Evolutionary conservation across 2,113 vertebrate species (phyloP).

Genomic region (Oncorhynchus masou): DNA sequence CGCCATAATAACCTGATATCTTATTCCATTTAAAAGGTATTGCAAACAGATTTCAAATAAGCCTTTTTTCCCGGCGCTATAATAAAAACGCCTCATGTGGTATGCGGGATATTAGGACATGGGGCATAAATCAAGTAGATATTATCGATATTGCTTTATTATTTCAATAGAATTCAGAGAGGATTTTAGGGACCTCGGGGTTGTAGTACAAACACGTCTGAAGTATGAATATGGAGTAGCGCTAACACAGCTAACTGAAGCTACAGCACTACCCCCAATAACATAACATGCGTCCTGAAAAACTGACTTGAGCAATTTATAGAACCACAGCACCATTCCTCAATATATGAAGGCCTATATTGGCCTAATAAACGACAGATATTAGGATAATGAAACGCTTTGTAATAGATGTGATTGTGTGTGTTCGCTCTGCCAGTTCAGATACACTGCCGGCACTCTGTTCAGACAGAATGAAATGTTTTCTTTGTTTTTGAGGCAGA

Average conservation of each 20-base stretch:
- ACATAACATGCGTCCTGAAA: not conserved
- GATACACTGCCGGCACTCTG: not conserved
- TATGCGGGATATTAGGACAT: constrained; percentile 59
- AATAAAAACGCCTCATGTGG: constrained; percentile 64
- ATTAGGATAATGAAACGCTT: too few relatives aligned
- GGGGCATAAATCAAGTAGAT: constrained; percentile 65
- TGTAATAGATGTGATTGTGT: too few relatives aligned
- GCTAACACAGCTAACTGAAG: not conserved
- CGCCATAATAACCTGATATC: constrained; percentile 67
- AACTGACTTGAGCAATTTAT: too few relatives aligned
- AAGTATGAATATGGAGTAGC: constrained; percentile 20
- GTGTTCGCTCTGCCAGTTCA: not conserved
- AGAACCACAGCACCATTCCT: too few relatives aligned
- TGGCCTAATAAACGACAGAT: too few relatives aligned
- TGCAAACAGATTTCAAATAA: constrained; percentile 73
- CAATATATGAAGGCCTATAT: too few relatives aligned
- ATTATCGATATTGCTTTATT: constrained; percentile 51
- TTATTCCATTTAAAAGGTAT: constrained; percentile 70
- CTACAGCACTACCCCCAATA: not conserved
- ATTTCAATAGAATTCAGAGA: constrained; percentile 38
- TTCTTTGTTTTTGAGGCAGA: too few relatives aligned
- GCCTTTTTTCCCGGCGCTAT: constrained; percentile 59
- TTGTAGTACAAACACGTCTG: constrained; percentile 18
- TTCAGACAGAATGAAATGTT: not conserved
- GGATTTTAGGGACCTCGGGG: constrained; percentile 17